Conservation (phyloP, 2,113 vertebrate species). For the Scomber scombrus region DNA sequence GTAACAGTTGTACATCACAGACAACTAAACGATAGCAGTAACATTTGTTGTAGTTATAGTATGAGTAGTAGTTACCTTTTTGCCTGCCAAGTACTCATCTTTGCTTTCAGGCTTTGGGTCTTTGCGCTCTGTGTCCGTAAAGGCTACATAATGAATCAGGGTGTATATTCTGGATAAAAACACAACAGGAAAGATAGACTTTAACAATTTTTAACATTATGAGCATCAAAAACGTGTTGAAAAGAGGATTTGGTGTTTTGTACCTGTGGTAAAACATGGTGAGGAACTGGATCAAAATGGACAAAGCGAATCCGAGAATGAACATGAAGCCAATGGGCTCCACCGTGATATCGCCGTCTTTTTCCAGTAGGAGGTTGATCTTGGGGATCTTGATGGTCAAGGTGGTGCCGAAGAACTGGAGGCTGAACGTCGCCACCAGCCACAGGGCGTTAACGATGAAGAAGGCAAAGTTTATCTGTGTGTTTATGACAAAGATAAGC, state of each 20-base stretch:
- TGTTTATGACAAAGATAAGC: neutral
- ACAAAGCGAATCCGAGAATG: slow-evolving; percentile 61
- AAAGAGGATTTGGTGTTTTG: neutral
- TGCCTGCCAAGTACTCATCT: neutral
- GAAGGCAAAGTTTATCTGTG: slow-evolving; percentile 77
- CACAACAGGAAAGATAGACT: neutral
- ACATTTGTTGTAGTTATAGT: no score
- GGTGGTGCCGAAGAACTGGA: slow-evolving; percentile 49
- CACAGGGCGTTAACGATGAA: slow-evolving; percentile 80
- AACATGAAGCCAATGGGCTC: slow-evolving; percentile 76
- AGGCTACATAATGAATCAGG: slow-evolving; percentile 75
- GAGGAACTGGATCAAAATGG: slow-evolving; percentile 67
- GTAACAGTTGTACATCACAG: no score
- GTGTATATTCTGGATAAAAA: slow-evolving; percentile 64
- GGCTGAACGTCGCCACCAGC: slow-evolving; percentile 78
- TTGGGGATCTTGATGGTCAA: slow-evolving; percentile 64
- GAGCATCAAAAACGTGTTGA: neutral
- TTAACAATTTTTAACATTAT: neutral
- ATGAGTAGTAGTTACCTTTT: slow-evolving; percentile 42
- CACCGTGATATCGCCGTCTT: fast-evolving
- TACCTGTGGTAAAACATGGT: slow-evolving; percentile 77
- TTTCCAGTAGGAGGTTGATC: neutral
- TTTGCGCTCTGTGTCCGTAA: slow-evolving; percentile 61
- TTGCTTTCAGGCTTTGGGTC: neutral
- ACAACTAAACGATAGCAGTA: no score